Evolutionary conservation across 2,797 vertebrate species (phyloP), one percentile per base, ranked within the genome.

Genomic region (Pipistrellus pygmaeus): DNA sequence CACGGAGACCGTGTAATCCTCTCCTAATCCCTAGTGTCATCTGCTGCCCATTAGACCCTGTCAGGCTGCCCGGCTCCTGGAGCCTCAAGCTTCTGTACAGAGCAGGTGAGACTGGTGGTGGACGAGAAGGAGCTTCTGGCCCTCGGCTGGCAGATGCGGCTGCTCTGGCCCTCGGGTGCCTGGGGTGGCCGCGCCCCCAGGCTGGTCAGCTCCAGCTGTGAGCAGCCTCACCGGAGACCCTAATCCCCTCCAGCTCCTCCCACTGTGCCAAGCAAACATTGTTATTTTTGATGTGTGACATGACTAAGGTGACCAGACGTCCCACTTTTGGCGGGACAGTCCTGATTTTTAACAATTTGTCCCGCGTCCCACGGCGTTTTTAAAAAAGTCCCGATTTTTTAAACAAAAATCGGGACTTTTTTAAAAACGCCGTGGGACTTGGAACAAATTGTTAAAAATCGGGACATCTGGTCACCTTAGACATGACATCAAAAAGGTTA

Each of bases 31-130:
- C 51, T 27, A 80, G 77, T 7, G 1, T 87, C 93, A 48, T 82
- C 87, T 89, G 86, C 68, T 57, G n/a, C 51, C 64, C 76, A 69
- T 91, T 91, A 95, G 86, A 66, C 64, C 72, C 91, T 53, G 38
- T 23, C 41, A 38, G 25, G 46, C 85, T 51, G 32, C 82, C 85
- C 90, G 57, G 46, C 80, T 85, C 32, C 57, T 88, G 64, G 72
- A 81, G 62, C 62, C 88, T 84, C 72, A 64, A 51, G 73, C 46
- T 55, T 55, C 83, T 71, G 30, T 32, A 53, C 20, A 5, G 27
- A 23, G 68, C 53, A 68, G 55, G 15, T 30, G 27, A 60, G 73
- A n/a, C 9, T 7, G 48, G 15, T 12, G 38, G 38, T n/a, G 66
- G 68, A 27, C 21, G 32, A 32, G 60, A 64, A 30, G 81, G 69